Percentiles rank a stretch among this genome's conserved stretches.
Conservation (phyloP, 2,797 vertebrate genomes). For the Enteromius trimaculatus region DNA sequence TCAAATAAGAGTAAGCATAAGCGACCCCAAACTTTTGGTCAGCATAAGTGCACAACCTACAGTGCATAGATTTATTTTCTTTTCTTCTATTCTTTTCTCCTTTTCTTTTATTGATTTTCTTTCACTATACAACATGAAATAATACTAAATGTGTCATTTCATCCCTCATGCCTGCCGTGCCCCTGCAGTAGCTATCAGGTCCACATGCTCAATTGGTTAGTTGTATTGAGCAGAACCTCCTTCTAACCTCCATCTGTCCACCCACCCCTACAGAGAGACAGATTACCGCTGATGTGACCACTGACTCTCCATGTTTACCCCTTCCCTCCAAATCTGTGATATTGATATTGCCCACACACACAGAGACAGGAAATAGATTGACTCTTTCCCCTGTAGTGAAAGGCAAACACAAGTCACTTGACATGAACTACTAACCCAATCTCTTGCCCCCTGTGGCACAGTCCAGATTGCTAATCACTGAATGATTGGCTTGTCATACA, state of each 20-base stretch:
- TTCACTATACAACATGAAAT: conserved; percentile 14
- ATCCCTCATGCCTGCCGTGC: conserved; percentile 11
- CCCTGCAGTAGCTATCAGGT: conserved; percentile 34
- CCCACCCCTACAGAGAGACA: conserved; percentile 50
- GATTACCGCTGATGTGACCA: conserved; percentile 41
- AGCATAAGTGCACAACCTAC: not conserved
- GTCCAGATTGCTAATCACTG: conserved; percentile 40
- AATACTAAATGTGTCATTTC: conserved; percentile 18
- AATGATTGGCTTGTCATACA: conserved; percentile 42
- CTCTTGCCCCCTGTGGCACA: conserved; percentile 13
- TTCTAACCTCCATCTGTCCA: conserved; percentile 52
- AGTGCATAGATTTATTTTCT: not conserved
- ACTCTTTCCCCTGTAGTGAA: not conserved
- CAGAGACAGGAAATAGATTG: conserved; percentile 26
- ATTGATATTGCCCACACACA: conserved; percentile 35
- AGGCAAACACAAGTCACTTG: conserved; percentile 23
- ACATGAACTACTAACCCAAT: conserved; percentile 35
- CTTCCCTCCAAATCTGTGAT: conserved; percentile 29
- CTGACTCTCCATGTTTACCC: conserved; percentile 21
- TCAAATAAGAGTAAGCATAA: not conserved
- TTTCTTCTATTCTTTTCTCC: not conserved
- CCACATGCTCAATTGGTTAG: conserved; percentile 34
- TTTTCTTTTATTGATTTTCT: conserved; percentile 4
- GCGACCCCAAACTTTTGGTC: too few relatives aligned
- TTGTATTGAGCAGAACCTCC: conserved; percentile 46